Percentiles rank a stretch among this genome's conserved stretches.
Conservation (phyloP, 2,888 invertebrate genomes). For the Mesorhabditis sp. region DNA sequence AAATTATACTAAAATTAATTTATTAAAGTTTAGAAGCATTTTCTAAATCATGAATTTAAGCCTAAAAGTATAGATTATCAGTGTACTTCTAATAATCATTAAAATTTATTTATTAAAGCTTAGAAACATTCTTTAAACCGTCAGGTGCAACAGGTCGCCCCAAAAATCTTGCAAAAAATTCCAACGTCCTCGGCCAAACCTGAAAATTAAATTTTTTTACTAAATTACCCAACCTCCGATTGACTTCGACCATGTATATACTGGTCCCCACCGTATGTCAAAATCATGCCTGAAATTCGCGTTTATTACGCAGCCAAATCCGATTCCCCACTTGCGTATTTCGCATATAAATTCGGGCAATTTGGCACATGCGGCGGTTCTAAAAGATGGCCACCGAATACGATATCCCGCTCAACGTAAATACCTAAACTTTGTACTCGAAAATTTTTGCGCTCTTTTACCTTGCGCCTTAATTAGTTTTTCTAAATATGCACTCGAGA, state of each 20-base stretch:
- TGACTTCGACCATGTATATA: constrained; percentile 1
- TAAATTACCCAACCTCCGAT: background rate
- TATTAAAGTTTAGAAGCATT: too few relatives aligned
- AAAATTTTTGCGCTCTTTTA: background rate
- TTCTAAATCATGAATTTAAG: too few relatives aligned
- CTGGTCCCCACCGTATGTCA: background rate
- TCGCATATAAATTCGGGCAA: constrained; percentile 1
- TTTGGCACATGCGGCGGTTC: constrained; percentile 2
- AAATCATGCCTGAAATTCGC: background rate
- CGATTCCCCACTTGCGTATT: background rate
- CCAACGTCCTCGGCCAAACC: background rate
- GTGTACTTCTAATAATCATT: too few relatives aligned
- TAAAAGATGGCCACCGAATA: background rate
- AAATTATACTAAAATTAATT: too few relatives aligned
- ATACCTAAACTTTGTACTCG: background rate
- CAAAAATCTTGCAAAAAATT: background rate
- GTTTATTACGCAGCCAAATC: too few relatives aligned
- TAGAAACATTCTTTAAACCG: background rate
- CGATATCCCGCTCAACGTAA: background rate
- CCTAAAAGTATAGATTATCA: too few relatives aligned
- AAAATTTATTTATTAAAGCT: background rate
- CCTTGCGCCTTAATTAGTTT: background rate
- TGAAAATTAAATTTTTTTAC: background rate
- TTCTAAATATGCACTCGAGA: constrained; percentile 2
- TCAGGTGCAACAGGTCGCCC: background rate